These are phyloP conservation scores for Elgaria multicarinata DNA, from an alignment of 2,113 vertebrate genomes.

Conservation along the genomic window DNA sequence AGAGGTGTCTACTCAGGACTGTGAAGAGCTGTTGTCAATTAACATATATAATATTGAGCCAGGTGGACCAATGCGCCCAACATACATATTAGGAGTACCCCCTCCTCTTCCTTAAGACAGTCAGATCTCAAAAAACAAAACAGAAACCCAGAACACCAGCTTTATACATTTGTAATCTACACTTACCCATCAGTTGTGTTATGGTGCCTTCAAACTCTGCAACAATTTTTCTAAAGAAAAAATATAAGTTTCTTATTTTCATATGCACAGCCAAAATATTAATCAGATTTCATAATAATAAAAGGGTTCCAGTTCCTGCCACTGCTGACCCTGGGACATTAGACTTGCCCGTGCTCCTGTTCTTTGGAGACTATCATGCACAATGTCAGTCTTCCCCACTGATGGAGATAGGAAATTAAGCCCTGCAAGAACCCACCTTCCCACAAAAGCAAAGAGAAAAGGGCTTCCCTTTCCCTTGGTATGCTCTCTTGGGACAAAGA, in stretches of 20 bases:
- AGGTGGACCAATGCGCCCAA: no score
- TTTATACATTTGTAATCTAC: background rate
- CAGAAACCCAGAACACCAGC: no score
- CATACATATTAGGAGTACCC: no score
- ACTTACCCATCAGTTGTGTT: conserved; percentile 85
- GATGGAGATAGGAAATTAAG: no score
- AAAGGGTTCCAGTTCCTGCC: background rate
- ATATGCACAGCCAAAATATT: background rate
- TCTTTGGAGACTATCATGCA: background rate
- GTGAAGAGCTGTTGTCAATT: background rate
- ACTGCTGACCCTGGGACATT: background rate
- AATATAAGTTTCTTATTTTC: background rate
- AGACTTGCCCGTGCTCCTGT: background rate
- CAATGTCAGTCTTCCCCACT: background rate
- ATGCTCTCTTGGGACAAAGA: background rate
- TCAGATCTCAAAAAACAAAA: background rate
- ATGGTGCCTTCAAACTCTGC: conserved; percentile 84
- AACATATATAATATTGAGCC: background rate
- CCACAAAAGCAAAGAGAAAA: background rate
- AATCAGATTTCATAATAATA: no score
- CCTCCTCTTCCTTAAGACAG: background rate
- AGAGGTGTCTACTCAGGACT: background rate
- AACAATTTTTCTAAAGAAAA: conserved; percentile 83
- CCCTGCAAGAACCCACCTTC: no score
- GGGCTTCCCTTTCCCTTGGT: background rate